Base-by-base conservation (phyloP, 2,888 invertebrate genomes). In the Teleogryllus oceanicus region DNA sequence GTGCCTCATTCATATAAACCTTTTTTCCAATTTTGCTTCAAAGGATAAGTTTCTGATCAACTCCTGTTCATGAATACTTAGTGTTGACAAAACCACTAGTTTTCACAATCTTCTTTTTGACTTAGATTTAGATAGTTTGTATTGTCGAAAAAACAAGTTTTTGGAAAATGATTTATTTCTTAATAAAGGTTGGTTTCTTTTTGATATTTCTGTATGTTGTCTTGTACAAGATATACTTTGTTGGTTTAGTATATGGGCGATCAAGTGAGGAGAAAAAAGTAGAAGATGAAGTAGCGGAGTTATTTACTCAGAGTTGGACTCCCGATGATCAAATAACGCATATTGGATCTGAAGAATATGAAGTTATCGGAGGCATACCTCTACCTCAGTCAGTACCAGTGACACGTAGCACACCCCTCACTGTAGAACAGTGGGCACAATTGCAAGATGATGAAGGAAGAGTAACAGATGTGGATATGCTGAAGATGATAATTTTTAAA, bases 401-500 rank as follows among this genome's bases (percentile, higher is more conserved):
- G 85, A 90, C 90, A n/a, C 87, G 93, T 87, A 94, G 94, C 13
- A 87, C 89, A 18, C 94, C 96, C 0, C 88, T 98, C 13, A 92
- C 91, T 0, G 89, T 90, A 81, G 92, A 93, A 82, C 94, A 95
- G 84, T 99, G 98, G 98, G 89, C 92, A 12, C 92, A 92, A 79
- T 91, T 93, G 84, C 92, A 94, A 86, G 94, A 95, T 85, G 87
- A 91, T 2, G 93, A 95, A 82, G 98, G 98, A 1, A 90, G 93
- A 85, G 91, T 98, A 74, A 90, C 89, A 76, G 93, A 97, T 85
- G 90, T 93, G 0, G 93, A 94, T 12, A 91, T 92, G 11, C 90
- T 98, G 1, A 95, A 93, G 86, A 92, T 94, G 85, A 91, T 95
- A 77, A 94, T 99, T 85, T 99, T 98, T 87, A 92, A 94, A 88